These are phyloP conservation scores for Solenopsis fugax DNA, from an alignment of 1,140 invertebrate genomes.

Conservation along the genomic window DNA sequence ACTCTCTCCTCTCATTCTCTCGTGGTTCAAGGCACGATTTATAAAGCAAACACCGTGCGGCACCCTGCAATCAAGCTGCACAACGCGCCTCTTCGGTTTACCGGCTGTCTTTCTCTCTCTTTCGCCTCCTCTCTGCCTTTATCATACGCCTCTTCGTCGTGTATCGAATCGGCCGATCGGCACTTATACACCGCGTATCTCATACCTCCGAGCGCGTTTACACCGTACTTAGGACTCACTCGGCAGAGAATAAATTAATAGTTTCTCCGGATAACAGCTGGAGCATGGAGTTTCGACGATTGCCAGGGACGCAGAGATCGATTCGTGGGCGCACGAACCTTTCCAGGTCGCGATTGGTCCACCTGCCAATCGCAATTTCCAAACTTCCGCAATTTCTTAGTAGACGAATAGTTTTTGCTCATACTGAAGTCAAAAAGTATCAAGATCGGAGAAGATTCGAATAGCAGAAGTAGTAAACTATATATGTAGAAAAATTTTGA, in stretches of 20 bases:
- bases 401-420: background rate
- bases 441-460: background rate
- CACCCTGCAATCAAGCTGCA: constrained; percentile 85
- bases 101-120: constrained; percentile 33
- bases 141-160: constrained; percentile 53
- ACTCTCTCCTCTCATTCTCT: constrained; percentile 67
- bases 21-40: constrained; percentile 81
- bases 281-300: constrained; percentile 79
- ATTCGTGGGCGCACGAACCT: constrained; percentile 14
- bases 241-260: constrained; percentile 85
- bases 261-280: constrained; percentile 81
- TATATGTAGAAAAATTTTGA: background rate
- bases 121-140: constrained; percentile 42
- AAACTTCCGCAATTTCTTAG: constrained; percentile 8
- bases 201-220: constrained; percentile 82
- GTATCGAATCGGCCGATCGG: constrained; percentile 80
- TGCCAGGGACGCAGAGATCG: constrained; percentile 73
- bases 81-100: constrained; percentile 73
- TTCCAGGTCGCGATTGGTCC: background rate
- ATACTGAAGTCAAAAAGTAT: background rate
- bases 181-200: constrained; percentile 73
- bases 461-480: no score
- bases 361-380: background rate
- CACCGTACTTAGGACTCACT: constrained; percentile 83
- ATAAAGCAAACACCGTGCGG: constrained; percentile 86